phyloP scores from a whole-genome alignment of 2,888 invertebrate species.

The Philhelius pedissequus region DNA sequence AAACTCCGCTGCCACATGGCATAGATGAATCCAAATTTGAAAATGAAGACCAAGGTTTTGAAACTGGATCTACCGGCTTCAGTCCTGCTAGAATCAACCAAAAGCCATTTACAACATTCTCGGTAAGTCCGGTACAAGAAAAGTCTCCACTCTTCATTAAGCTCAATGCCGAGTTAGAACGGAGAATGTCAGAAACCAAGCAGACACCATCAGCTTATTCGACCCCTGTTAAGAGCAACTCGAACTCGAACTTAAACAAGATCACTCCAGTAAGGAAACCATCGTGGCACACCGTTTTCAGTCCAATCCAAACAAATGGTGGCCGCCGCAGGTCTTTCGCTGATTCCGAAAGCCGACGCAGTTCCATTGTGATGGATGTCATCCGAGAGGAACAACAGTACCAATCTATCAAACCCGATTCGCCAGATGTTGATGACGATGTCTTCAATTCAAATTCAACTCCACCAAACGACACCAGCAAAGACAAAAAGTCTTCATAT shows the following conservation, averaged over 20 bases:
- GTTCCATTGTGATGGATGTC: slow-evolving; percentile 75
- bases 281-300: slow-evolving; percentile 48
- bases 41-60: slow-evolving; percentile 75
- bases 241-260: neutral
- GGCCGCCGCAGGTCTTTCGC: slow-evolving; percentile 42
- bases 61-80: slow-evolving; percentile 74
- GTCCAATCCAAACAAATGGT: slow-evolving; percentile 22
- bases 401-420: neutral
- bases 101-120: neutral
- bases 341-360: slow-evolving; percentile 71
- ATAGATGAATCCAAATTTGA: slow-evolving; percentile 37
- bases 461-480: neutral
- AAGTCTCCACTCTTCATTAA: slow-evolving; percentile 50
- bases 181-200: slow-evolving; percentile 3
- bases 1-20: neutral
- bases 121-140: neutral
- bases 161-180: slow-evolving; percentile 30
- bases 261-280: slow-evolving; percentile 23
- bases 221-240: slow-evolving; percentile 72
- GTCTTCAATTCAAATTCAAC: neutral
- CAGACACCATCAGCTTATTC: slow-evolving; percentile 71
- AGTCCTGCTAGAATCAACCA: slow-evolving; percentile 71
- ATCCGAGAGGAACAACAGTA: slow-evolving; percentile 73
- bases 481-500: slow-evolving; percentile 69
- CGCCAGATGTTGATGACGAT: slow-evolving; percentile 6